Conservation (phyloP, 2,888 invertebrate species). For the Chydorus sphaericus region DNA sequence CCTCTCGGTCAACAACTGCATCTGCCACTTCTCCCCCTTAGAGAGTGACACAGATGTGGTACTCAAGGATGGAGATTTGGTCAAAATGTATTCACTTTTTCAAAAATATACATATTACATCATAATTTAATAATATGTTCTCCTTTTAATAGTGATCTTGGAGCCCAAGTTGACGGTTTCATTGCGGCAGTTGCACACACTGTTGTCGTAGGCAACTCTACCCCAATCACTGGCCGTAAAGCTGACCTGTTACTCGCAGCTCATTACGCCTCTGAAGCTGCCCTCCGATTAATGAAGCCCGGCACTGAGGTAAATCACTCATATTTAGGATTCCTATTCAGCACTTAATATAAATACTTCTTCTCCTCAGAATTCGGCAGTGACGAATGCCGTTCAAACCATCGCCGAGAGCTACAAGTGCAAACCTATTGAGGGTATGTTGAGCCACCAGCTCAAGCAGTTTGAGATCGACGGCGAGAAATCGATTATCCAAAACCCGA, state of each 20-base stretch:
- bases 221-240: conserved; percentile 67
- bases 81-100: conserved; percentile 64
- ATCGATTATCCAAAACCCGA: conserved; percentile 92
- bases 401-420: conserved; percentile 85
- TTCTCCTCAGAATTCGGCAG: conserved; percentile 56
- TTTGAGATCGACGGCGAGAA: conserved; percentile 97
- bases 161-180: conserved; percentile 96
- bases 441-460: conserved; percentile 89
- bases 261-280: conserved; percentile 88
- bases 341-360: not conserved
- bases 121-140: not conserved
- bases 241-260: conserved; percentile 94
- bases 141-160: conserved; percentile 66
- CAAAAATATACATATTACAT: not conserved
- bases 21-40: conserved; percentile 96
- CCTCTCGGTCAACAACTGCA: conserved; percentile 95
- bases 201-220: conserved; percentile 66
- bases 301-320: conserved; percentile 57
- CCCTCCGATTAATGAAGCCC: conserved; percentile 77
- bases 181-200: conserved; percentile 97
- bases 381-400: conserved; percentile 85
- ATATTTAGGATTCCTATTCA: not conserved
- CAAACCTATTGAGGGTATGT: conserved; percentile 94
- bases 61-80: conserved; percentile 81
- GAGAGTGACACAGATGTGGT: conserved; percentile 76